phyloP scores from a whole-genome alignment of 92 coral and sea anemone species.

The Desmophyllum pertusum region DNA sequence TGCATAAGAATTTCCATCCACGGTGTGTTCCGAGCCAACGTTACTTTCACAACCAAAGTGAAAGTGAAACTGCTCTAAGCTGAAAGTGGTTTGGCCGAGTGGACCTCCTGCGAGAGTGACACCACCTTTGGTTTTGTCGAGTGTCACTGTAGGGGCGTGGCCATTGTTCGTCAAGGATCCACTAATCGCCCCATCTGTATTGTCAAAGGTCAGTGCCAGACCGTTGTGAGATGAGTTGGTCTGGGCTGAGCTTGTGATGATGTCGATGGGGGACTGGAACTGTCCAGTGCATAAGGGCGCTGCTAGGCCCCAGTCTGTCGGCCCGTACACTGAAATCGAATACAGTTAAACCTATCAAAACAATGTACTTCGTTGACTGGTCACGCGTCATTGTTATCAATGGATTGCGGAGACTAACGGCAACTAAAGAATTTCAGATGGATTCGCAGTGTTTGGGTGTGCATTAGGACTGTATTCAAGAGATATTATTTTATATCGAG shows the following conservation, averaged over 20 bases:
- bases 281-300: conserved; percentile 48
- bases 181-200: conserved; percentile 10
- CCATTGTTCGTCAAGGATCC: conserved; percentile 69
- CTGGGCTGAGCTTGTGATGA: conserved; percentile 14
- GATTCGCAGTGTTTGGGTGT: too few species aligned
- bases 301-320: conserved; percentile 67
- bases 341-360: background rate
- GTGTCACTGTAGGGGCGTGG: conserved; percentile 63
- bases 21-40: conserved; percentile 76
- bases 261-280: conserved; percentile 72
- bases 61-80: conserved; percentile 64
- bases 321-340: conserved; percentile 63
- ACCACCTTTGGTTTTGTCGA: conserved; percentile 27
- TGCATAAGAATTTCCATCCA: conserved; percentile 37
- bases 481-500: too few species aligned
- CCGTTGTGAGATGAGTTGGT: background rate
- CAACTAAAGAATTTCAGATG: too few species aligned
- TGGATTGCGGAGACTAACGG: too few species aligned
- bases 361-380: too few species aligned
- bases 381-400: too few species aligned
- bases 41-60: conserved; percentile 69
- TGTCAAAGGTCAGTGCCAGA: background rate
- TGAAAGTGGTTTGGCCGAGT: conserved; percentile 33
- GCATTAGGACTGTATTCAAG: too few species aligned
- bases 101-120: conserved; percentile 32